Percentiles rank a stretch among this genome's conserved stretches.
These are phyloP conservation scores for Oreohelix idahoensis DNA, from an alignment of 1,140 invertebrate species.

Conservation along the genomic window DNA sequence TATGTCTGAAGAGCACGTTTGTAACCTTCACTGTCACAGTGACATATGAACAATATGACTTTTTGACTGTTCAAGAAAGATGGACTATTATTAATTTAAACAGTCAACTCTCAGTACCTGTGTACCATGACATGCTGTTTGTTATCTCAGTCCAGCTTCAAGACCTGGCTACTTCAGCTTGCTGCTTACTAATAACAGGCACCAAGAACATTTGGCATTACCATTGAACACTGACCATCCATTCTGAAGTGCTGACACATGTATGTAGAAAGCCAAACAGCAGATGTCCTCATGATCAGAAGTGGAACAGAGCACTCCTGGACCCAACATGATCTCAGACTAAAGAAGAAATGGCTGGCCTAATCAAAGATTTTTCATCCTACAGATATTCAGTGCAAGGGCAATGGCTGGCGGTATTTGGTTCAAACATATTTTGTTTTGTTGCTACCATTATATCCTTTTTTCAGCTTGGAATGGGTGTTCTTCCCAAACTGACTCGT, in stretches of 20 bases:
- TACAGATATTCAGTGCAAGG: conserved; percentile 1
- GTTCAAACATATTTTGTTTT: background rate
- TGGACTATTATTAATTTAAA: too few species aligned
- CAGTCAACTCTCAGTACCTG: too few species aligned
- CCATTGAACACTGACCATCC: background rate
- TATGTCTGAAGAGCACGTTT: too few species aligned
- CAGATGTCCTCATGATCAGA: background rate
- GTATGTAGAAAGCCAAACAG: background rate
- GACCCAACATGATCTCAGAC: background rate
- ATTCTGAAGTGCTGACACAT: background rate
- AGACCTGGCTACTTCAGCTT: too few species aligned
- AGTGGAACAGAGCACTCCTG: background rate
- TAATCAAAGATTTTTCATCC: background rate
- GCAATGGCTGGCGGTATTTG: conserved; percentile 34
- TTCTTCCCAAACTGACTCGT: too few species aligned
- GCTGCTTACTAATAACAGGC: too few species aligned
- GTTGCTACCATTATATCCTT: background rate
- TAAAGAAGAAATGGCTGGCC: background rate
- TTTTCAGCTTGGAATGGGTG: background rate
- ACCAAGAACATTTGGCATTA: too few species aligned
- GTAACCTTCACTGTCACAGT: too few species aligned
- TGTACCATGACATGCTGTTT: too few species aligned
- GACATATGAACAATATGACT: too few species aligned
- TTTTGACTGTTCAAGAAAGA: too few species aligned
- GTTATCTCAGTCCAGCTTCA: too few species aligned